A percentile compares a stretch with the other conserved stretches of the same genome.
These are phyloP conservation scores for Epinephelus awoara DNA, from an alignment of 2,797 vertebrate genomes.

Conservation along the genomic window DNA sequence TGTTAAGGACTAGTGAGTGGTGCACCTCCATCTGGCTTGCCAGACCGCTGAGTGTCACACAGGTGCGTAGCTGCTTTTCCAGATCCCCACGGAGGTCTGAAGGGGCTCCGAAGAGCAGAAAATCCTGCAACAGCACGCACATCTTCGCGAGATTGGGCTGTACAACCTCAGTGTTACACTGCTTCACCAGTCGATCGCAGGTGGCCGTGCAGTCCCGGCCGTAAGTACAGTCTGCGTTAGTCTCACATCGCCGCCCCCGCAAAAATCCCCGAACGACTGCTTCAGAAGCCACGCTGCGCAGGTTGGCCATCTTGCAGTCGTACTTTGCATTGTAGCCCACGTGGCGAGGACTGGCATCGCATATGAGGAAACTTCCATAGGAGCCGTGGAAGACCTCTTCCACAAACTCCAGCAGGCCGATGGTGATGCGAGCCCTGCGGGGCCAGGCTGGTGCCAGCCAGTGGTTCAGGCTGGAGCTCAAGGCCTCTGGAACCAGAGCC, in stretches of 20 bases:
- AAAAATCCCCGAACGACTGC: conserved; percentile 90
- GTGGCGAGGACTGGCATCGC: conserved; percentile 89
- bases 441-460: conserved; percentile 97
- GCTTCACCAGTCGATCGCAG: conserved; percentile 93
- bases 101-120: conserved; percentile 91
- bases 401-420: conserved; percentile 97
- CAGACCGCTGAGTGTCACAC: conserved; percentile 94
- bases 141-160: conserved; percentile 98
- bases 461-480: conserved; percentile 89
- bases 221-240: conserved; percentile 93
- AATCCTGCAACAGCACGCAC: conserved; percentile 92
- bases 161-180: conserved; percentile 93
- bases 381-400: conserved; percentile 97
- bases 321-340: conserved; percentile 93
- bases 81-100: conserved; percentile 90
- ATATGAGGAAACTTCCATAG: conserved; percentile 96
- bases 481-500: conserved; percentile 87
- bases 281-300: conserved; percentile 92
- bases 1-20: conserved; percentile 96
- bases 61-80: conserved; percentile 94
- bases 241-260: conserved; percentile 92
- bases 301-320: conserved; percentile 95
- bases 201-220: conserved; percentile 93
- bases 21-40: conserved; percentile 98
- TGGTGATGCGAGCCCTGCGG: conserved; percentile 92